Evolutionary conservation across 2,797 vertebrate species (phyloP).

Genomic region (Lepus oiostolus): DNA sequence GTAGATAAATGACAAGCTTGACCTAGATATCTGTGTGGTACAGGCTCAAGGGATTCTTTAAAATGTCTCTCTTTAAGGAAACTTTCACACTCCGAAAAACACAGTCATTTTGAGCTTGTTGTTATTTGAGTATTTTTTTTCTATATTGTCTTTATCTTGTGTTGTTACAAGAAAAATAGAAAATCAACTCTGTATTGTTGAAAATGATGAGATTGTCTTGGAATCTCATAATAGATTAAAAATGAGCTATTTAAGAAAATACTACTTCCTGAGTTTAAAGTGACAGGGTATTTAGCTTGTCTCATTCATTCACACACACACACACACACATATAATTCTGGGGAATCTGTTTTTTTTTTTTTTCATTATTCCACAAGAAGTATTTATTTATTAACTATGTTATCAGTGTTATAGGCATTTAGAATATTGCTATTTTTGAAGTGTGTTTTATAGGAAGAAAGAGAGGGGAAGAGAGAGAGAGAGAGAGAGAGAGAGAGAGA

Average conservation of each 20-base stretch:
- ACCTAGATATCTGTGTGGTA: conserved; percentile 71
- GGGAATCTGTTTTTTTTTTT: conserved; percentile 5
- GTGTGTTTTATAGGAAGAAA: no score
- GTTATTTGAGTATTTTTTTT: conserved; percentile 9
- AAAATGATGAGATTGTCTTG: conserved; percentile 32
- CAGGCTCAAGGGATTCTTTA: conserved; percentile 56
- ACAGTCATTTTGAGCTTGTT: conserved; percentile 51
- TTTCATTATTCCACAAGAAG: background rate
- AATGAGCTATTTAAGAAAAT: conserved; percentile 22
- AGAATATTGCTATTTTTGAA: background rate
- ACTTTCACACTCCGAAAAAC: conserved; percentile 58
- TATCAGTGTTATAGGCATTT: background rate
- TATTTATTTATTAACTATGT: background rate
- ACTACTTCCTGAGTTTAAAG: conserved; percentile 23
- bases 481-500: no score
- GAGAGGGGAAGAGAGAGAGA: no score
- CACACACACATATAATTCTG: background rate
- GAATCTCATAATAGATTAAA: conserved; percentile 43
- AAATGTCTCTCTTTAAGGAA: conserved; percentile 64
- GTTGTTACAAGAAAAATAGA: conserved; percentile 48
- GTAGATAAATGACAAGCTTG: conserved; percentile 72
- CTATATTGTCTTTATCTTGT: conserved; percentile 17
- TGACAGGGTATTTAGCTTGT: conserved; percentile 17
- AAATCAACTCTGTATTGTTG: conserved; percentile 15
- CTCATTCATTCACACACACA: no score